phyloP scores from a whole-genome alignment of 2,888 invertebrate species.

The Ennomos erosarius region DNA sequence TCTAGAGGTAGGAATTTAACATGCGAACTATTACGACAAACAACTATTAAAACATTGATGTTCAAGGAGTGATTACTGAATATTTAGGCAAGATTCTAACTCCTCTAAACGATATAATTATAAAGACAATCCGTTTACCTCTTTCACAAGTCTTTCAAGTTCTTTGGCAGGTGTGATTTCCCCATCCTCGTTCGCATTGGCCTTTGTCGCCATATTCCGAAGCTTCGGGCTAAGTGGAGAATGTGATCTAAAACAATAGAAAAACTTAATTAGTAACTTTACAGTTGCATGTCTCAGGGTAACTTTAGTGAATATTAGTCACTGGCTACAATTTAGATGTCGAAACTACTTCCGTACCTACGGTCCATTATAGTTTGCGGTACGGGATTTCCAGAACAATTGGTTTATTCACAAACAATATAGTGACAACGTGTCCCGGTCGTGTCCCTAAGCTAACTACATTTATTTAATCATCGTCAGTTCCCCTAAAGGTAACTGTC shows the following conservation, averaged over 20 bases:
- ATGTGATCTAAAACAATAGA: constrained; percentile 78
- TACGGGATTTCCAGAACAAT: constrained; percentile 1
- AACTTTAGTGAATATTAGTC: too few species aligned
- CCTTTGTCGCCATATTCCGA: constrained; percentile 78
- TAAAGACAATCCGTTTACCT: constrained; percentile 63
- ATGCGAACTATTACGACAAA: too few species aligned
- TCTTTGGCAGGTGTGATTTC: constrained; percentile 89
- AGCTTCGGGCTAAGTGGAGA: constrained; percentile 87
- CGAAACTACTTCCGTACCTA: too few species aligned
- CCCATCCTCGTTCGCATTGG: constrained; percentile 83
- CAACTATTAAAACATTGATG: too few species aligned
- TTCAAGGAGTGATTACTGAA: too few species aligned
- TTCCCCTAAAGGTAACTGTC: constrained; percentile 31
- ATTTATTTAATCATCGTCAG: constrained; percentile 40
- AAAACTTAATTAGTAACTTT: constrained; percentile 3
- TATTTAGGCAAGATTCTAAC: too few species aligned
- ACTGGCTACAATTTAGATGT: too few species aligned
- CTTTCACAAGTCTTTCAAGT: constrained; percentile 90
- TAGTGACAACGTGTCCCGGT: constrained; percentile 11
- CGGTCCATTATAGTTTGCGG: background rate
- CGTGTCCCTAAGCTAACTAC: constrained; percentile 20
- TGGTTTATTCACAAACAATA: constrained; percentile 16
- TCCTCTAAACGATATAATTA: background rate
- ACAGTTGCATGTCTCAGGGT: too few species aligned
- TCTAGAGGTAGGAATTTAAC: too few species aligned